Evolutionary conservation across 2,888 invertebrate species (phyloP).

Genomic region (Apodemia zela): DNA sequence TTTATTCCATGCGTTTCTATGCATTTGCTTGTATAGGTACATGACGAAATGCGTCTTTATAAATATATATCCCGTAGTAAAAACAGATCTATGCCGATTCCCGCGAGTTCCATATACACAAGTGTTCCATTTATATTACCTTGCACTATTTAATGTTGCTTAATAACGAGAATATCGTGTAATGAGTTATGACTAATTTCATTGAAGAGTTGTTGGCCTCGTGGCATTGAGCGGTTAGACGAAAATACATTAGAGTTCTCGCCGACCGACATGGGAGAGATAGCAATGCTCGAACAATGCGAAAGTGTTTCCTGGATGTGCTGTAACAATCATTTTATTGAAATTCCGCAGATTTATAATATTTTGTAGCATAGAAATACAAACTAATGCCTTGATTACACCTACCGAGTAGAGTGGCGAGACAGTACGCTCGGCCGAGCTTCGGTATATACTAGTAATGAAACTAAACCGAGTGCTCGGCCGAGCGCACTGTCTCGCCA

Average conservation of each 20-base stretch:
- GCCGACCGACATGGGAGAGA: conserved; percentile 25
- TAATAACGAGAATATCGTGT: conserved; percentile 27
- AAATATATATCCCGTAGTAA: neutral
- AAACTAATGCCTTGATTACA: too few relatives aligned
- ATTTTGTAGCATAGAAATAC: too few relatives aligned
- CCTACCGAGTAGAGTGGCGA: too few relatives aligned
- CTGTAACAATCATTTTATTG: conserved; percentile 36
- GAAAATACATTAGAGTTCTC: conserved; percentile 37
- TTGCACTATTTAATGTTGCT: conserved; percentile 37
- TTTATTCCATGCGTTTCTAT: neutral
- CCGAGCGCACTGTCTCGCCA: too few relatives aligned
- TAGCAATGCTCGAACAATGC: conserved; percentile 36
- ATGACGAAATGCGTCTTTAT: neutral
- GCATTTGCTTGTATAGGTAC: neutral
- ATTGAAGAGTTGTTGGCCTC: conserved; percentile 68
- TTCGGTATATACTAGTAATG: too few relatives aligned
- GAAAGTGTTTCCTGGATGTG: conserved; percentile 51
- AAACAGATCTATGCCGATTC: neutral
- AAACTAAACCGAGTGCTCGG: too few relatives aligned
- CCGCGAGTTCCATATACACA: neutral
- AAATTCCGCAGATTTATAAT: neutral
- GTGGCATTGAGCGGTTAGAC: conserved; percentile 63
- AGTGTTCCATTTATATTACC: conserved; percentile 23
- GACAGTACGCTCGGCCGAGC: too few relatives aligned
- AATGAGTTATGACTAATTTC: conserved; percentile 55